phyloP scores from a whole-genome alignment of 1,140 invertebrate genomes.

The Oryctes rhinoceros region DNA sequence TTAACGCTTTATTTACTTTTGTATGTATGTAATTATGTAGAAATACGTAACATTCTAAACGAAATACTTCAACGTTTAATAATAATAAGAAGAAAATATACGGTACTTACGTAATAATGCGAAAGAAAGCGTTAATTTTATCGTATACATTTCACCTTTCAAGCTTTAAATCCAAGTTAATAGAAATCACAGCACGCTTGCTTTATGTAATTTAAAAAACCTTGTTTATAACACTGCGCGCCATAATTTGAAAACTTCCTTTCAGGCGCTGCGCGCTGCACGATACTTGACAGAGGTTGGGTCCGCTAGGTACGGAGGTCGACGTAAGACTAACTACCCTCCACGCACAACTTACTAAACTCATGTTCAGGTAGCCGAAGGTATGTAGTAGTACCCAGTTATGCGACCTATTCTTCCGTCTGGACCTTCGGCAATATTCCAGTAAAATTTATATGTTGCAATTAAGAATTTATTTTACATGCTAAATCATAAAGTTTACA shows the following conservation, averaged over 20 bases:
- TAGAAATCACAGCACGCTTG: slow-evolving; percentile 1
- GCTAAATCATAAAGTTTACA: too few relatives aligned
- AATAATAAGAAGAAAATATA: neutral
- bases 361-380: neutral
- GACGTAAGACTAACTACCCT: slow-evolving; percentile 30
- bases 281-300: neutral
- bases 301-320: slow-evolving; percentile 11
- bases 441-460: neutral
- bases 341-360: neutral
- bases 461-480: neutral
- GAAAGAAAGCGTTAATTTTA: neutral
- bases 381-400: neutral
- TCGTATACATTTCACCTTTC: slow-evolving; percentile 18
- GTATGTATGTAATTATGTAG: too few relatives aligned
- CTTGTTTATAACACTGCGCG: slow-evolving; percentile 17
- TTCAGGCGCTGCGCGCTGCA: neutral
- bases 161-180: neutral
- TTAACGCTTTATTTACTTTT: too few relatives aligned
- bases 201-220: slow-evolving; percentile 28
- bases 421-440: neutral
- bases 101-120: neutral
- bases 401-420: neutral
- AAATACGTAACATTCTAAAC: too few relatives aligned
- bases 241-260: neutral
- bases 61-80: too few relatives aligned